Evolutionary conservation across 2,113 vertebrate species (phyloP).

Genomic region (Bubo blakistoni): DNA sequence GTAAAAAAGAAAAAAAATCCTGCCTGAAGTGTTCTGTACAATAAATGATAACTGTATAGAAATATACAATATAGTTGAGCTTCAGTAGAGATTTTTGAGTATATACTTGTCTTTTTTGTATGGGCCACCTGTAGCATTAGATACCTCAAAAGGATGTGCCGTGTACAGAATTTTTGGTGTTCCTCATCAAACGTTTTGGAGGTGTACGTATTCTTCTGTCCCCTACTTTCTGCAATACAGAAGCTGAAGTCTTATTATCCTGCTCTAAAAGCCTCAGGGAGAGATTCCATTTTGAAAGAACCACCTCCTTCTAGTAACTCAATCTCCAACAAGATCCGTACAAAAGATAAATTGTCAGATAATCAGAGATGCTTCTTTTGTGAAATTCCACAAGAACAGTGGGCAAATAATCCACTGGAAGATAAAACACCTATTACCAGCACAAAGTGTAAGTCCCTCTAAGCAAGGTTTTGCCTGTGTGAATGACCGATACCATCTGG

Average conservation of each 20-base stretch:
- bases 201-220: background rate
- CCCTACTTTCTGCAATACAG: background rate
- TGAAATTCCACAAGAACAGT: conserved; percentile 47
- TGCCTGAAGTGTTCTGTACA: background rate
- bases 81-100: background rate
- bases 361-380: conserved; percentile 63
- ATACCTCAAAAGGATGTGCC: background rate
- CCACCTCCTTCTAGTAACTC: conserved; percentile 50
- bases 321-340: conserved; percentile 57
- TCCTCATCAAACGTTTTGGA: background rate
- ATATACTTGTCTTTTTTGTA: background rate
- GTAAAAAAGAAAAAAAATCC: background rate
- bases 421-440: conserved; percentile 67
- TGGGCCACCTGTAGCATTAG: background rate
- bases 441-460: conserved; percentile 64
- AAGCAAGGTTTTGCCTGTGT: conserved; percentile 61
- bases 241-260: conserved; percentile 31
- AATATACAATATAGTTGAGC: background rate
- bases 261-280: conserved; percentile 29
- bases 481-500: conserved; percentile 69
- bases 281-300: conserved; percentile 35
- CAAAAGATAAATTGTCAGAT: conserved; percentile 66
- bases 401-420: conserved; percentile 63
- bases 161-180: background rate
- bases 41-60: background rate